Base-by-base conservation (phyloP, 1,140 invertebrate species). In the Cyphomyrmex costatus region DNA sequence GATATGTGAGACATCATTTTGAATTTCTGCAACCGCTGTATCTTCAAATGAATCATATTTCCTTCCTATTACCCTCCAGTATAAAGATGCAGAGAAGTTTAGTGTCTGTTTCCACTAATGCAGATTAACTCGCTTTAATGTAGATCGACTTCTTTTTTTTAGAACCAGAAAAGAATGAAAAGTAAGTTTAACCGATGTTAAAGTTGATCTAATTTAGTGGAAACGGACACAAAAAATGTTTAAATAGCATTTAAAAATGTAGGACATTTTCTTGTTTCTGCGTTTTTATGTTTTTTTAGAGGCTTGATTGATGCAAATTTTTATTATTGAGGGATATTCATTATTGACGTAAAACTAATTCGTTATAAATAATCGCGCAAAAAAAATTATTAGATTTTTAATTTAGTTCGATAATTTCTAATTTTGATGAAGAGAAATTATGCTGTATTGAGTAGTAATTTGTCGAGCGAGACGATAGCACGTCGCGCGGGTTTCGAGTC, bases 21-120 rank as follows among this genome's bases (percentile, higher is more conserved):
- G n/a, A 88, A 88, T 53, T 88, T 89, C 71, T 88, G 63, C 71
- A 71, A 63, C 61, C 24, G 51, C 53, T 85, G 63, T 60, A 77
- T 58, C 53, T 51, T 71, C 36, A 27, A 56, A 77, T 24, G 24
- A 87, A 33, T 53, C 51, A 7, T 16, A 61, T 74, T 68, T 46
- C 46, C 6, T 60, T 46, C 19, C 12, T 12, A n/a, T 21, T 46
- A 46, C 42, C 12, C 10, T 36, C 16, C 14, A 36, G 10, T 56
- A 7, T 19, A 60, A 56, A 66, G 5, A 30, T 51, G 49, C 12
- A 49, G 21, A 78, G 14, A n/a, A 24, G 27, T 51, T 7, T 51
- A 14, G 10, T 42, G 36, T 8, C 36, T 42, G 36, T 42, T 42
- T 42, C 10, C 36, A 42, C 10, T 42, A 42, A 42, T 42, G 8